Percentiles rank a stretch among this genome's conserved stretches.
These are phyloP conservation scores for Eilema depressum DNA, from an alignment of 2,888 invertebrate genomes.

Conservation along the genomic window DNA sequence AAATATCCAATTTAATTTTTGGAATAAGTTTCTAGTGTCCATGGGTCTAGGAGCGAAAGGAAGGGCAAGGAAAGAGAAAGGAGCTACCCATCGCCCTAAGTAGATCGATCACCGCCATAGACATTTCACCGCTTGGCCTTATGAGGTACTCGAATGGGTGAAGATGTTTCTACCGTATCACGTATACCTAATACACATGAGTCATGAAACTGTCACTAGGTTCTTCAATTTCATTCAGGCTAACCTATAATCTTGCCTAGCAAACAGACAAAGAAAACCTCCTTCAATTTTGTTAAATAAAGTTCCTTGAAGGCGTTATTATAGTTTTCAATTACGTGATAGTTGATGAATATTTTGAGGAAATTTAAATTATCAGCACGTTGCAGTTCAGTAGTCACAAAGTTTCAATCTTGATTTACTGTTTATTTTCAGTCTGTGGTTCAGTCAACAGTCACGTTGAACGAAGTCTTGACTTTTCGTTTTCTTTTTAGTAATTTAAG, in stretches of 20 bases:
- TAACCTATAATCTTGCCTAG: background rate
- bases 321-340: background rate
- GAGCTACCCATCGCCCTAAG: too few species aligned
- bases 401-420: constrained; percentile 6
- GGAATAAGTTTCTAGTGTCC: too few species aligned
- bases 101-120: too few species aligned
- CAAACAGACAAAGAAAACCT: background rate
- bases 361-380: background rate
- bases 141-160: too few species aligned
- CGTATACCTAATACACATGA: too few species aligned
- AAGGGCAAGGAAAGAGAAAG: too few species aligned
- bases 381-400: background rate
- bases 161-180: too few species aligned
- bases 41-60: too few species aligned
- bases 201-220: background rate
- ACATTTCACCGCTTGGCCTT: too few species aligned
- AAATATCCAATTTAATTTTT: too few species aligned
- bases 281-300: background rate
- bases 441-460: constrained; percentile 27
- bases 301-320: background rate
- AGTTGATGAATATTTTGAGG: background rate
- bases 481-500: constrained; percentile 48
- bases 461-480: constrained; percentile 6
- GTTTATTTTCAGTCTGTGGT: background rate
- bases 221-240: background rate